phyloP scores from a whole-genome alignment of 2,797 vertebrate species.

The Onychomys leucogaster region DNA sequence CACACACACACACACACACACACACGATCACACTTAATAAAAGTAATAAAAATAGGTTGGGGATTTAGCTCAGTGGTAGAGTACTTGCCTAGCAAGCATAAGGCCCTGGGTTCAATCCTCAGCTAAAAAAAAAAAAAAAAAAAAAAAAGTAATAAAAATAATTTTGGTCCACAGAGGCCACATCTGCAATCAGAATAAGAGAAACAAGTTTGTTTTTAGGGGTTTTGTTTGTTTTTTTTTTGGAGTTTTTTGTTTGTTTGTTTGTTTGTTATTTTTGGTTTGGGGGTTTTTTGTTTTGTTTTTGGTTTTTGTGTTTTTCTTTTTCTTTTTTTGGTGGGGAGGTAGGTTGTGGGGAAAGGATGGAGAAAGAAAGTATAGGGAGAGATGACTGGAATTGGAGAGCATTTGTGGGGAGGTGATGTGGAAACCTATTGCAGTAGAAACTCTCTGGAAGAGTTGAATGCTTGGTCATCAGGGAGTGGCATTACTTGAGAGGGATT shows the following conservation, averaged over 20 bases:
- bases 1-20: neutral
- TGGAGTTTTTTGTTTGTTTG: fast-evolving
- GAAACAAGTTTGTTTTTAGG: neutral
- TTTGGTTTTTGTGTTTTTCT: no score
- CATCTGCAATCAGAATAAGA: neutral
- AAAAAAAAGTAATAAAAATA: neutral
- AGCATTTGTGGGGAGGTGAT: neutral
- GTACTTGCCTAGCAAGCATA: no score
- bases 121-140: no score
- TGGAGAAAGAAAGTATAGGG: neutral
- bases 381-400: neutral
- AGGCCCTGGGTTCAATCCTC: no score
- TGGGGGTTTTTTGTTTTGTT: no score
- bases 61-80: no score
- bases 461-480: no score
- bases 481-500: no score
- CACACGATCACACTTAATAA: neutral
- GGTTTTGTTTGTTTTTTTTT: neutral
- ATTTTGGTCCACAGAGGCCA: conserved; percentile 31
- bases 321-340: neutral
- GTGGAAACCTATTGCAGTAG: no score
- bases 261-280: neutral
- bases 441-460: no score
- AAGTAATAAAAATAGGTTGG: neutral
- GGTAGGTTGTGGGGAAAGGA: neutral